phyloP scores from a whole-genome alignment of 2,797 vertebrate genomes.

The Clarias laeviceps region DNA sequence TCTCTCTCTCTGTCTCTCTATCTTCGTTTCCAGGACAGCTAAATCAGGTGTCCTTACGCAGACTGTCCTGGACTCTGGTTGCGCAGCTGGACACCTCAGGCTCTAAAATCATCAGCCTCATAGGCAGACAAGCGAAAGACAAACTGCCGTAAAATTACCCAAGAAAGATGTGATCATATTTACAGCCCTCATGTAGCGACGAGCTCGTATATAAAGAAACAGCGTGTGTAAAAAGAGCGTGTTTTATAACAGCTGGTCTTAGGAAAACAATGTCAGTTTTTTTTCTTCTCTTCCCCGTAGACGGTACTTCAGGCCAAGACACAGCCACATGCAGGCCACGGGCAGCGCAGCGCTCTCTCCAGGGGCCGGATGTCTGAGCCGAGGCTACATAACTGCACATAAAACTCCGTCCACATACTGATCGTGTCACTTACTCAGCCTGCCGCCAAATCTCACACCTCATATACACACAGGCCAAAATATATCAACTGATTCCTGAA shows the following conservation, averaged over 20 bases:
- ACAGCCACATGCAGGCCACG: slow-evolving; percentile 32
- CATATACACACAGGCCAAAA: slow-evolving; percentile 20
- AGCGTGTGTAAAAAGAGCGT: slow-evolving; percentile 30
- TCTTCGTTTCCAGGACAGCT: background rate
- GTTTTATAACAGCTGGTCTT: slow-evolving; percentile 55
- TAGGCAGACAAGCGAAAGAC: slow-evolving; percentile 27
- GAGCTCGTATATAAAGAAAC: slow-evolving; percentile 37
- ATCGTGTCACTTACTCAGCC: slow-evolving; percentile 14
- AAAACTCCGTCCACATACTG: slow-evolving; percentile 38
- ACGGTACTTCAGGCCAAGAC: slow-evolving; percentile 36
- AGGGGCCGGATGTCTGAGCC: slow-evolving; percentile 37
- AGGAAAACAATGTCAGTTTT: slow-evolving; percentile 39
- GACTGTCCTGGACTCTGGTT: background rate
- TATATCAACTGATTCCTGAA: slow-evolving; percentile 22
- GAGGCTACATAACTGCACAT: slow-evolving; percentile 34
- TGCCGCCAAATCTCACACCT: slow-evolving; percentile 44
- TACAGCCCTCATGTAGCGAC: slow-evolving; percentile 38
- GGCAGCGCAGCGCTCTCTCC: slow-evolving; percentile 7
- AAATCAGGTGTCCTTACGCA: slow-evolving; percentile 4
- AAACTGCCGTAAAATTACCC: slow-evolving; percentile 43
- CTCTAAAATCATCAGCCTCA: slow-evolving; percentile 1
- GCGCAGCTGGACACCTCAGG: slow-evolving; percentile 2
- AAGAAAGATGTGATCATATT: slow-evolving; percentile 52
- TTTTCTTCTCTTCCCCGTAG: slow-evolving; percentile 16
- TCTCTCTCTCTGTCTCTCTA: slow-evolving; percentile 8